These are phyloP conservation scores for Zosterops pallidus DNA, from an alignment of 2,113 vertebrate species.

Conservation along the genomic window DNA sequence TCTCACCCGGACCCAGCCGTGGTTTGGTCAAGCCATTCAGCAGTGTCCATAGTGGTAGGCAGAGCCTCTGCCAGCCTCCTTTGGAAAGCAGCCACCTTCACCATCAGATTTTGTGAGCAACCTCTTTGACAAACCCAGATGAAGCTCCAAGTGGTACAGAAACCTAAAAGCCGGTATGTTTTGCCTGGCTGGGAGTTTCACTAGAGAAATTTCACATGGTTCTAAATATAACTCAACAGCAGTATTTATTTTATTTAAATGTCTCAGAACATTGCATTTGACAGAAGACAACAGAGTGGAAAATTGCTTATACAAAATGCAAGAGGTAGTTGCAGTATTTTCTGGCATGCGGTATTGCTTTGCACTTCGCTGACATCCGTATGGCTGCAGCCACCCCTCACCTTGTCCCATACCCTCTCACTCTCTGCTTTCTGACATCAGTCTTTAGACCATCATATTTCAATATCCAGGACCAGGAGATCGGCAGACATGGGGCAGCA, in stretches of 20 bases:
- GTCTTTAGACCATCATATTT: background rate
- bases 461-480: background rate
- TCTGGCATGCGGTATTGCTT: constrained; percentile 14
- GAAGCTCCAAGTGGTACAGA: background rate
- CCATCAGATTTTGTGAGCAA: background rate
- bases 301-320: constrained; percentile 71
- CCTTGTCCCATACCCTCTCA: background rate
- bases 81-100: background rate
- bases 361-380: background rate
- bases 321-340: constrained; percentile 64
- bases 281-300: constrained; percentile 71
- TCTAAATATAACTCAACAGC: constrained; percentile 62
- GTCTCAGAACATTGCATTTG: constrained; percentile 70
- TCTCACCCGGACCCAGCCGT: background rate
- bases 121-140: background rate
- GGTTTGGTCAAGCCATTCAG: background rate
- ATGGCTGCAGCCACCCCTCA: background rate
- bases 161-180: constrained; percentile 33
- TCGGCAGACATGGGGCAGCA: background rate
- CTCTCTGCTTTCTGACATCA: background rate
- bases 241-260: constrained; percentile 71
- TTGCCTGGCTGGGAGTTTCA: constrained; percentile 50
- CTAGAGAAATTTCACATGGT: constrained; percentile 31
- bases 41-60: fast-evolving
- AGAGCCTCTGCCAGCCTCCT: background rate